phyloP scores from a whole-genome alignment of 2,797 vertebrate genomes.

The Arctocebus calabarensis region DNA sequence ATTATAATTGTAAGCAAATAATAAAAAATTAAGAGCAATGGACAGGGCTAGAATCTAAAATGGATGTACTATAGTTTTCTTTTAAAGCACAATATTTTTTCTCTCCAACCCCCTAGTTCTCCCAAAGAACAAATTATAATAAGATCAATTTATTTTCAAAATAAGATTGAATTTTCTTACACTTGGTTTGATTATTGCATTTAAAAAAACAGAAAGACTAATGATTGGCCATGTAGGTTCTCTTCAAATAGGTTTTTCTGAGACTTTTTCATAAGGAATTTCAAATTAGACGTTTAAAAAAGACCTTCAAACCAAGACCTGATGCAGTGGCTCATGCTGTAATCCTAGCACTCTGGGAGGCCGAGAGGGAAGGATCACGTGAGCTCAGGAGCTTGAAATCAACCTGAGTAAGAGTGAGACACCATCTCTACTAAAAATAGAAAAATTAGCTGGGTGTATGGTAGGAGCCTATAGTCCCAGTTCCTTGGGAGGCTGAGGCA shows the following conservation, averaged over 20 bases:
- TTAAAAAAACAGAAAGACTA: background rate
- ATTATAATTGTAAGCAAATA: background rate
- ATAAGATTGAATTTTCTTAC: background rate
- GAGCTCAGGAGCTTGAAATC: too few relatives aligned
- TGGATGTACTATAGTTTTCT: background rate
- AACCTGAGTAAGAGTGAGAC: too few relatives aligned
- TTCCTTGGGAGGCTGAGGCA: too few relatives aligned
- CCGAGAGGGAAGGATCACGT: too few relatives aligned
- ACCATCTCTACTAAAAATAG: too few relatives aligned
- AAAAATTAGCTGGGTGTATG: too few relatives aligned
- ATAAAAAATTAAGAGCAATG: background rate
- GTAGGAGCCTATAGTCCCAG: too few relatives aligned
- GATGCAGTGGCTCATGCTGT: too few relatives aligned
- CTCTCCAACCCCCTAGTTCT: background rate
- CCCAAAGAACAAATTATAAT: background rate
- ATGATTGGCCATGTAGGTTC: background rate
- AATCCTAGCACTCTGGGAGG: too few relatives aligned
- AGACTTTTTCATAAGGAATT: background rate
- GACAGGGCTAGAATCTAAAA: background rate
- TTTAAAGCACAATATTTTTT: background rate
- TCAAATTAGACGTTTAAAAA: background rate
- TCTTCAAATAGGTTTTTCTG: background rate
- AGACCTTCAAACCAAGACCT: background rate
- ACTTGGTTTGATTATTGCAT: background rate
- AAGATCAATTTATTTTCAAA: background rate